phyloP scores from a whole-genome alignment of 2,113 vertebrate genomes.

The Oreochromis tanganicae region DNA sequence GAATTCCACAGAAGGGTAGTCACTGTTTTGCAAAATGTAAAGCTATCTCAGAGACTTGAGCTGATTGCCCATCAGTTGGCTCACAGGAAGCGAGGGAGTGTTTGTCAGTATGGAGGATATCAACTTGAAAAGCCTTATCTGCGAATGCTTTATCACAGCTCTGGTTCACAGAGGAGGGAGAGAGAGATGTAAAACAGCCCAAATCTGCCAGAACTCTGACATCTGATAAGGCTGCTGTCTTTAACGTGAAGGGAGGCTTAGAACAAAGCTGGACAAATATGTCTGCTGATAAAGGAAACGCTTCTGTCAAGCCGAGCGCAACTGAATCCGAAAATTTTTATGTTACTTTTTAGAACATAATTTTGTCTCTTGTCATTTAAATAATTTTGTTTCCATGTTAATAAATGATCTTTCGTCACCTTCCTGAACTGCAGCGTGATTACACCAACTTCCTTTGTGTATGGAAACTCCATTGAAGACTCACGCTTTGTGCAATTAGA shows the following conservation, averaged over 20 bases:
- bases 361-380: neutral
- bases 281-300: conserved; percentile 5
- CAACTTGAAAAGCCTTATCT: conserved; percentile 63
- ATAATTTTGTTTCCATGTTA: neutral
- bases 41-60: neutral
- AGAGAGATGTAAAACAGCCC: conserved; percentile 48
- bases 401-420: neutral
- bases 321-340: neutral
- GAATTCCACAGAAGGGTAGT: neutral
- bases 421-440: conserved; percentile 74
- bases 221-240: conserved; percentile 58
- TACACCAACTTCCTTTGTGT: conserved; percentile 87
- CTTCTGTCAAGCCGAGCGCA: neutral
- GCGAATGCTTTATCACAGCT: conserved; percentile 34
- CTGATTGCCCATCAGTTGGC: conserved; percentile 1
- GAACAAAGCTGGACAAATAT: conserved; percentile 19
- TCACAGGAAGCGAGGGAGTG: conserved; percentile 6
- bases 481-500: conserved; percentile 84
- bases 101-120: conserved; percentile 36
- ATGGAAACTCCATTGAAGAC: conserved; percentile 85
- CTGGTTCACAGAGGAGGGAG: conserved; percentile 41
- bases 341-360: neutral
- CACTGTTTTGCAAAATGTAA: neutral
- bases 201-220: conserved; percentile 25
- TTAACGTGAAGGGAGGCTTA: conserved; percentile 22